Percentiles rank a stretch among this genome's conserved stretches.
Evolutionary conservation across 2,113 vertebrate genomes (phyloP).

Genomic region (Prolemur simus): DNA sequence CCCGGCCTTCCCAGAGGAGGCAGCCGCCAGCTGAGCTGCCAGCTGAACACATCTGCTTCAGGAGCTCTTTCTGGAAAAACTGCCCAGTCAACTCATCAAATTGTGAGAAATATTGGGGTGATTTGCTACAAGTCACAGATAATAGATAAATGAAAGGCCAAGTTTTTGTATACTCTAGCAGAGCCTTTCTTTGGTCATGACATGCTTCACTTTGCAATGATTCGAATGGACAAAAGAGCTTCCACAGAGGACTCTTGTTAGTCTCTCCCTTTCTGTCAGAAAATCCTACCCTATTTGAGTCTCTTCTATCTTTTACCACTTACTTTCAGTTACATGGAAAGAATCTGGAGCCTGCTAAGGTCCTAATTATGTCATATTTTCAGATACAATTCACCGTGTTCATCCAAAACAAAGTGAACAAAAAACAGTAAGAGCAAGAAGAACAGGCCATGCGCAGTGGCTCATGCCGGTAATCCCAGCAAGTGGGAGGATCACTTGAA

Average conservation of each 20-base stretch:
- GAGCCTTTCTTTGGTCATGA: neutral
- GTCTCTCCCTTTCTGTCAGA: neutral
- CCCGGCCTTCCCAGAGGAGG: neutral
- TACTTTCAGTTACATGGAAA: neutral
- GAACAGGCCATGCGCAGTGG: neutral
- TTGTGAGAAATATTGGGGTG: neutral
- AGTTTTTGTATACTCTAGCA: neutral
- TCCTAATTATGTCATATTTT: neutral
- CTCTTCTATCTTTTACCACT: neutral
- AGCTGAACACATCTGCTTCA: neutral
- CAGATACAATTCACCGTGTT: neutral
- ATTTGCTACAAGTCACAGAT: neutral
- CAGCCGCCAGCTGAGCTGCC: neutral
- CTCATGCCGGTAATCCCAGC: too few species aligned
- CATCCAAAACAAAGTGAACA: neutral
- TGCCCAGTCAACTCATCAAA: neutral
- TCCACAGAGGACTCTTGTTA: neutral
- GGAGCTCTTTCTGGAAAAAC: neutral
- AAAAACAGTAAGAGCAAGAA: neutral
- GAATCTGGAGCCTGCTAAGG: neutral
- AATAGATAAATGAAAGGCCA: neutral
- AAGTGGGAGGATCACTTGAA: too few species aligned
- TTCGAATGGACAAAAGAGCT: neutral
- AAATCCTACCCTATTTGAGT: neutral
- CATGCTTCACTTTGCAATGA: neutral